phyloP scores from a whole-genome alignment of 2,797 vertebrate genomes.

The Platalea minor region DNA sequence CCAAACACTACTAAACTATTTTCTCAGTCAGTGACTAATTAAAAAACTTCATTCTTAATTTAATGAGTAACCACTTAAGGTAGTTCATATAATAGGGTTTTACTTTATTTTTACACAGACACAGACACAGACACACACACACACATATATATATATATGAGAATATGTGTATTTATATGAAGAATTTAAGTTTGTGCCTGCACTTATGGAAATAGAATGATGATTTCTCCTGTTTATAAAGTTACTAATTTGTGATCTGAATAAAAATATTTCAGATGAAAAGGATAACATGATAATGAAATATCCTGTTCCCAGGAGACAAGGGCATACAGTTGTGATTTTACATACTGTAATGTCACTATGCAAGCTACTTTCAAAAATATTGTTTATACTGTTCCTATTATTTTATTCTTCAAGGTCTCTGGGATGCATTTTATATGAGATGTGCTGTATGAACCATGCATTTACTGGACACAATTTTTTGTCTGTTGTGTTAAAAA shows the following conservation, averaged over 20 bases:
- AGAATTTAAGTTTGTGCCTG: background rate
- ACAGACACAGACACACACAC: no score
- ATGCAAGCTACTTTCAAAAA: background rate
- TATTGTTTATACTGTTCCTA: background rate
- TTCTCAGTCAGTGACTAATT: background rate
- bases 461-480: conserved; percentile 85
- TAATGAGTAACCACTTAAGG: background rate
- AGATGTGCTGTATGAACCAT: conserved; percentile 85
- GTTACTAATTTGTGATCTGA: background rate
- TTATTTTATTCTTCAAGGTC: conserved; percentile 75
- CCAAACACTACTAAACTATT: background rate
- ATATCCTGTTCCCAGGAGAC: background rate
- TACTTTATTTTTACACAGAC: background rate
- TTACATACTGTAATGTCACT: background rate
- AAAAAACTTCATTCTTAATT: background rate
- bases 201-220: background rate
- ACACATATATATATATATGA: no score
- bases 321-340: background rate
- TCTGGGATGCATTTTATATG: conserved; percentile 85
- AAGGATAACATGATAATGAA: background rate
- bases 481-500: conserved; percentile 82
- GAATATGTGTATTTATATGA: background rate
- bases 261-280: background rate
- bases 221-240: background rate
- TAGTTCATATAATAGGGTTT: background rate